Percentiles rank a stretch among this genome's conserved stretches.
Evolutionary conservation across 2,888 invertebrate genomes (phyloP).

Genomic region (Agrenia bidenticulata): DNA sequence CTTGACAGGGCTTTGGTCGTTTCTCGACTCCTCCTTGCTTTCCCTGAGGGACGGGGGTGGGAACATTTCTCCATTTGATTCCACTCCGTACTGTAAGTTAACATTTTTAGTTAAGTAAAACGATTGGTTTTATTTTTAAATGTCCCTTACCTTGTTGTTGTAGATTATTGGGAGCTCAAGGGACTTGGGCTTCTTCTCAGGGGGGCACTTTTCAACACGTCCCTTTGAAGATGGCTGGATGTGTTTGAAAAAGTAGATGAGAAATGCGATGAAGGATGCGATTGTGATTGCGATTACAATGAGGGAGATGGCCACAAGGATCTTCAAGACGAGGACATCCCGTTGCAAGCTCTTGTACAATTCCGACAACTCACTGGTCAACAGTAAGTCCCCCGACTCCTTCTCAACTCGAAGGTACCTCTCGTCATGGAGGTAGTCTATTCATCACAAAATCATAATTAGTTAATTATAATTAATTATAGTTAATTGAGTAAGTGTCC

Average conservation of each 20-base stretch:
- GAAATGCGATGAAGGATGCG: slow-evolving; percentile 19
- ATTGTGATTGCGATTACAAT: slow-evolving; percentile 23
- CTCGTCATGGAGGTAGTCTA: slow-evolving; percentile 38
- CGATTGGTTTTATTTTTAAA: neutral
- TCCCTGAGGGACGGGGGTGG: neutral
- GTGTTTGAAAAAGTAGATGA: slow-evolving; percentile 28
- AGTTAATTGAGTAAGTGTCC: neutral
- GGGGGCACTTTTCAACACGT: too few relatives aligned
- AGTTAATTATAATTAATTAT: neutral
- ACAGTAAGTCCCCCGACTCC: neutral
- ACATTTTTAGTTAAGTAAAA: too few relatives aligned
- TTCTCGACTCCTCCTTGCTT: slow-evolving; percentile 24
- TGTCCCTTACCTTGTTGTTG: slow-evolving; percentile 20
- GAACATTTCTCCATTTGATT: neutral
- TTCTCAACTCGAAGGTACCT: slow-evolving; percentile 28
- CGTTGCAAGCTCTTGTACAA: slow-evolving; percentile 26
- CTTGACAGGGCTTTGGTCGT: slow-evolving; percentile 11
- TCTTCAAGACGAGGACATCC: slow-evolving; percentile 26
- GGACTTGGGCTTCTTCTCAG: too few relatives aligned
- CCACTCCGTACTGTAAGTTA: neutral
- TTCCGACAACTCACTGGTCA: slow-evolving; percentile 7
- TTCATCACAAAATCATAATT: neutral
- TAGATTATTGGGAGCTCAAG: slow-evolving; percentile 33
- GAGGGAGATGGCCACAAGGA: slow-evolving; percentile 25
- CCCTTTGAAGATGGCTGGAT: slow-evolving; percentile 15